These are phyloP conservation scores for Henicopernis longicauda DNA, from an alignment of 2,113 vertebrate species.

Conservation along the genomic window DNA sequence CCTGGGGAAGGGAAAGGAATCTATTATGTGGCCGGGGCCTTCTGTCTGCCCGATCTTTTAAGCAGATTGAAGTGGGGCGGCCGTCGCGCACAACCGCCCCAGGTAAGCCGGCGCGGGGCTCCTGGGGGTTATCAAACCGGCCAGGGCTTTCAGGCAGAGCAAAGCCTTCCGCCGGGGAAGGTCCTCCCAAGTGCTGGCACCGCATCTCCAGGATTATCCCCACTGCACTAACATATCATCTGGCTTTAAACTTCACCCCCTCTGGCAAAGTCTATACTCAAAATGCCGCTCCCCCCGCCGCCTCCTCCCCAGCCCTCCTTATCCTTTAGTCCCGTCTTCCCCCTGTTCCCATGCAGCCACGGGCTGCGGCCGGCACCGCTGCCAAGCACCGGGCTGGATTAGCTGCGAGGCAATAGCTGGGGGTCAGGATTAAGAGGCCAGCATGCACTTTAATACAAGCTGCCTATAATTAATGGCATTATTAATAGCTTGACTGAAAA, in stretches of 20 bases:
- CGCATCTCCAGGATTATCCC: constrained; percentile 83
- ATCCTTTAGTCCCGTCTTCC: constrained; percentile 69
- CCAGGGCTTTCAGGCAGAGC: constrained; percentile 84
- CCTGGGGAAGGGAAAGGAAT: constrained; percentile 61
- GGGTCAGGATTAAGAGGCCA: constrained; percentile 98
- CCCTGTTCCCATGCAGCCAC: constrained; percentile 66
- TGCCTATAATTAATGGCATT: constrained; percentile 99
- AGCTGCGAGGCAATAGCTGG: constrained; percentile 95
- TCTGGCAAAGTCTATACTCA: constrained; percentile 76
- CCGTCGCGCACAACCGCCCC: constrained; percentile 74
- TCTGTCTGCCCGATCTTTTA: constrained; percentile 68
- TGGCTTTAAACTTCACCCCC: constrained; percentile 88
- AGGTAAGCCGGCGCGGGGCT: constrained; percentile 77
- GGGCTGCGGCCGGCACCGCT: constrained; percentile 80
- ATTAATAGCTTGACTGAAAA: constrained; percentile 99
- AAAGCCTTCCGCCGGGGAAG: constrained; percentile 80
- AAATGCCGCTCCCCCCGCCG: constrained; percentile 46
- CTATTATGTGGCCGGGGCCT: constrained; percentile 58
- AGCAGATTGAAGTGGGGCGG: constrained; percentile 74
- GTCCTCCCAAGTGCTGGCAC: constrained; percentile 73
- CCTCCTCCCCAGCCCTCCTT: constrained; percentile 47
- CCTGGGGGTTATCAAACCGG: constrained; percentile 86
- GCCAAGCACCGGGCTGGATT: constrained; percentile 93
- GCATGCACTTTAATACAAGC: constrained; percentile 91
- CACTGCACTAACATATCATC: constrained; percentile 80